phyloP scores from a whole-genome alignment of 2,113 vertebrate genomes.

The Tachycineta bicolor region DNA sequence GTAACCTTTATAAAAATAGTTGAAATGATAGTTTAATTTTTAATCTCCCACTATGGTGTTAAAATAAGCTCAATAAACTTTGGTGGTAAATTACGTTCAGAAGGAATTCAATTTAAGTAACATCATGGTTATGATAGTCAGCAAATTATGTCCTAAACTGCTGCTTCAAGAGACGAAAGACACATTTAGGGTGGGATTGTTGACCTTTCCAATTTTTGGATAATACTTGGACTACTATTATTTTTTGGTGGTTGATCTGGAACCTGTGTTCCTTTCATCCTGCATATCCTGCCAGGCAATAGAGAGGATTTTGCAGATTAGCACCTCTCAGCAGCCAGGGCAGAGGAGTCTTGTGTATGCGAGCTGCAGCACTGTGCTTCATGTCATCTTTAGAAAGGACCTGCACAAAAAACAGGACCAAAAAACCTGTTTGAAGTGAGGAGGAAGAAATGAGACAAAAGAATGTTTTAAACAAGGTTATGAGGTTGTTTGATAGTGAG shows the following conservation, averaged over 20 bases:
- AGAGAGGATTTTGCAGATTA: background rate
- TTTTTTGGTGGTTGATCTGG: background rate
- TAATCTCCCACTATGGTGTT: constrained; percentile 57
- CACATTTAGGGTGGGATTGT: background rate
- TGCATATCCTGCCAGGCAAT: background rate
- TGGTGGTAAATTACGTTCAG: constrained; percentile 1
- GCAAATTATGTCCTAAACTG: constrained; percentile 26
- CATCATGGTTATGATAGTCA: constrained; percentile 5
- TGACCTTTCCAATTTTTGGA: background rate
- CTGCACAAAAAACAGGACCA: background rate
- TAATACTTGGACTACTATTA: background rate
- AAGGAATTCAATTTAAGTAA: constrained; percentile 47
- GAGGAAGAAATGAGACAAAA: background rate
- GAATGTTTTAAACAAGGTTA: background rate
- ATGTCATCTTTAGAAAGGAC: background rate
- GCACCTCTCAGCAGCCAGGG: background rate
- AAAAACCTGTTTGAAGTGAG: background rate
- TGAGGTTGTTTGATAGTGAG: background rate
- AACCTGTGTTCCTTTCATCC: background rate
- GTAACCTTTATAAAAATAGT: constrained; percentile 74
- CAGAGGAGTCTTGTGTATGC: background rate
- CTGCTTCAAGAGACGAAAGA: background rate
- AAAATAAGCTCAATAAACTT: constrained; percentile 70
- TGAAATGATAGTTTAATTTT: constrained; percentile 74
- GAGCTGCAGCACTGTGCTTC: background rate